Conservation (phyloP, 2,113 vertebrate genomes). For the Gavialis gangeticus region DNA sequence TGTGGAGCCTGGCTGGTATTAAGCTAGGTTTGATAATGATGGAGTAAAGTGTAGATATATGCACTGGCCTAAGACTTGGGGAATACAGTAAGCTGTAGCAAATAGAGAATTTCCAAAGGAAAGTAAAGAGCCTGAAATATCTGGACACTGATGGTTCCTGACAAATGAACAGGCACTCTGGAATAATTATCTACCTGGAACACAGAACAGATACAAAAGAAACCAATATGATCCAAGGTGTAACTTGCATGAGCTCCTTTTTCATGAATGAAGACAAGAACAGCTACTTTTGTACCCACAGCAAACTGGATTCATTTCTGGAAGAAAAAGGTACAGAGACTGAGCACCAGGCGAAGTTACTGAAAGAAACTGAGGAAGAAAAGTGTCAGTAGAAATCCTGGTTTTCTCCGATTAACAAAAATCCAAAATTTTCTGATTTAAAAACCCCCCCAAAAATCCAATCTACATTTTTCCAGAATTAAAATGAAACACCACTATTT, state of each 20-base stretch:
- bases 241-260: neutral
- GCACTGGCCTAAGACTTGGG: neutral
- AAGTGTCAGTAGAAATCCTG: no score
- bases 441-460: no score
- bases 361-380: neutral
- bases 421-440: no score
- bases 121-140: neutral
- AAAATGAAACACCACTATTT: no score
- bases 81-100: neutral
- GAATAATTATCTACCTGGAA: neutral
- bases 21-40: neutral
- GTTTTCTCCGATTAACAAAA: no score
- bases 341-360: constrained; percentile 6
- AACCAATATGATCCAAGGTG: accelerated
- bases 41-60: neutral
- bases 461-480: no score
- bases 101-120: neutral
- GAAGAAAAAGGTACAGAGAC: neutral
- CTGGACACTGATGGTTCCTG: neutral
- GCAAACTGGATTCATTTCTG: neutral
- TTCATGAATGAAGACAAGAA: neutral
- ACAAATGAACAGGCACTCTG: accelerated
- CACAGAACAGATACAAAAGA: neutral
- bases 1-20: neutral
- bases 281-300: neutral